phyloP scores from a whole-genome alignment of 2,113 vertebrate genomes.

The Ardeotis arabs region DNA sequence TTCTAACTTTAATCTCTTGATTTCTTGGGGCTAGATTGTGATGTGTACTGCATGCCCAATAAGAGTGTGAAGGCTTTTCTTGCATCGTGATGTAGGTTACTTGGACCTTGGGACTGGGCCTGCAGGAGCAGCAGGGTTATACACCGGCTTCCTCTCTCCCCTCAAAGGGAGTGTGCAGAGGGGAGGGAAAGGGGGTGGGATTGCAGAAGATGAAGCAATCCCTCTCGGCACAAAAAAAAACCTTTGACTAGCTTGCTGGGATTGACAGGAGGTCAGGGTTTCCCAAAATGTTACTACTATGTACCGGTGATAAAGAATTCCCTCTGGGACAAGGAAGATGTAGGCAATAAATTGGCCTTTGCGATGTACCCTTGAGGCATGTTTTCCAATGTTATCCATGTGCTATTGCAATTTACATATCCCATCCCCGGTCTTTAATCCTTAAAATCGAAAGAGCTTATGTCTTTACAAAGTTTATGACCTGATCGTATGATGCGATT shows the following conservation, averaged over 20 bases:
- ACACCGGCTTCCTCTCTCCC: background rate
- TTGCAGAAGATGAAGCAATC: background rate
- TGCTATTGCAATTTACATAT: background rate
- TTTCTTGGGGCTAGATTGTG: slow-evolving; percentile 32
- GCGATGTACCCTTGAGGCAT: background rate
- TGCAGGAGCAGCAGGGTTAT: background rate
- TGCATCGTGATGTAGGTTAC: background rate
- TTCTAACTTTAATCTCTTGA: slow-evolving; percentile 44
- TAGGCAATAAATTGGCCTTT: background rate
- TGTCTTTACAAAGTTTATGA: background rate
- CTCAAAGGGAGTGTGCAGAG: background rate
- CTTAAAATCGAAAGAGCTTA: background rate
- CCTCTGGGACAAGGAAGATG: background rate
- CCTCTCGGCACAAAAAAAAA: background rate
- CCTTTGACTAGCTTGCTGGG: background rate
- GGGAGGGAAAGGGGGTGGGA: background rate
- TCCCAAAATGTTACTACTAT: background rate
- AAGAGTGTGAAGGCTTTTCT: background rate
- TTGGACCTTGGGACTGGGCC: background rate
- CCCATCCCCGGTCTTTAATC: background rate
- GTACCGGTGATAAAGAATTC: background rate
- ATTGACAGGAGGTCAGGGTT: background rate
- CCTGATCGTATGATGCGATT: background rate
- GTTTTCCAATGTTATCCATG: background rate
- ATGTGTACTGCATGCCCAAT: slow-evolving; percentile 11